Evolutionary conservation across 2,113 vertebrate genomes (phyloP), one percentile per base, ranked within the genome.

Genomic region (Trogon surrucura): DNA sequence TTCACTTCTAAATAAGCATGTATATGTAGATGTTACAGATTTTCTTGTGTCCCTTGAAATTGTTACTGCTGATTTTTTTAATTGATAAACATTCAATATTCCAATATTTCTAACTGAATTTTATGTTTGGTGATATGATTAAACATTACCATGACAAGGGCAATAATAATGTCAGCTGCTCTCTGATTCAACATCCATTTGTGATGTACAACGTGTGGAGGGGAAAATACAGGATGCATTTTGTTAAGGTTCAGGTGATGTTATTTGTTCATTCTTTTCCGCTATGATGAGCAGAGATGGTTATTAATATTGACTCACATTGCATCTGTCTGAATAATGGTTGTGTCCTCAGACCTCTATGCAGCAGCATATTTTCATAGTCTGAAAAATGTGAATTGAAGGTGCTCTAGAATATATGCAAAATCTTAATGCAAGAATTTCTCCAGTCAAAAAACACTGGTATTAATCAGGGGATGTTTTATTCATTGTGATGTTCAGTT

Each of bases 181-280:
- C 69, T 91, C 30, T 48, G 22, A 65, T 91, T 69, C 29, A 44
- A 34, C 32, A 36, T 91, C 27, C 32, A 27, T 45, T 51, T 27
- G 1, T 80, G 83, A 80, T 47, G 16, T 30, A 92, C 56, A 74
- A 23, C 82, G 73, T 91, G 36, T 75, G 32, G 70, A 88, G 51
- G 16, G 17, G 48, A 34, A 86, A 78, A 71, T 65, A 26, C 2
- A 70, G 11, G 21, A 69, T 72, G 30, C n/a, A 62, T 81, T 92
- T 92, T 90, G 27, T 92, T 89, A 93, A 93, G 32, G 71, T 80
- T 67, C 54, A 73, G 41, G 22, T 80, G 20, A 81, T 74, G 19
- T 5, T 86, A 27, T 91, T 94, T 96, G 57, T 89, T 91, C 84
- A 85, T 87, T 85, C 8, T 87, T 92, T 96, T 95, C 73, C 38